Percentiles rank a stretch among this genome's conserved stretches.
phyloP scores from a whole-genome alignment of 2,888 invertebrate species.

The Pterostichus madidus region DNA sequence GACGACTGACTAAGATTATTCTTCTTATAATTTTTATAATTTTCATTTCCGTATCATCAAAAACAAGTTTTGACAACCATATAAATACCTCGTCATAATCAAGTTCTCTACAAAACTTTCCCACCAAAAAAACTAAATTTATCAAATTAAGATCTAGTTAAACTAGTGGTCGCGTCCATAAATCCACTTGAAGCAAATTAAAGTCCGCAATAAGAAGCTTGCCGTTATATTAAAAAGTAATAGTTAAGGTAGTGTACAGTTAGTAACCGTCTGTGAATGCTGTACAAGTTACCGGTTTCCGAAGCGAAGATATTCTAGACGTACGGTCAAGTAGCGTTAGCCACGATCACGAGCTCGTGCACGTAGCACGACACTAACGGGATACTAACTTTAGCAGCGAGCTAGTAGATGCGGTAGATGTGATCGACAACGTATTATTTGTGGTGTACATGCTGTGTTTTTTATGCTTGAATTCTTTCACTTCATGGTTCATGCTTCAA shows the following conservation, averaged over 20 bases:
- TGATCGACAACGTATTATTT: slow-evolving; percentile 12
- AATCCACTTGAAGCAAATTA: background rate
- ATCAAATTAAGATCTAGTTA: background rate
- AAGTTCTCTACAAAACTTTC: background rate
- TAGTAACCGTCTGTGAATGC: slow-evolving; percentile 22
- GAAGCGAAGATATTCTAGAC: slow-evolving; percentile 8
- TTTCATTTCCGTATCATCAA: no score
- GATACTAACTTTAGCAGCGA: slow-evolving; percentile 2
- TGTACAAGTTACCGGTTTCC: slow-evolving; percentile 5
- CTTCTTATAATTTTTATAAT: no score
- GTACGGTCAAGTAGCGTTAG: slow-evolving; percentile 28
- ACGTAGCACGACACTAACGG: slow-evolving; percentile 6
- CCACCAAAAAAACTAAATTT: background rate
- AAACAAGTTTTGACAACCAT: no score
- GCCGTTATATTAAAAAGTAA: slow-evolving; percentile 41
- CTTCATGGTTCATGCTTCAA: background rate
- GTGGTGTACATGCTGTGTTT: background rate
- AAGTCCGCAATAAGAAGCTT: slow-evolving; percentile 13
- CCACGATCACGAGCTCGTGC: slow-evolving; percentile 3
- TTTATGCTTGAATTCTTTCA: slow-evolving; percentile 8
- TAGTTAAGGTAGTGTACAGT: slow-evolving; percentile 23
- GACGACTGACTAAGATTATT: no score
- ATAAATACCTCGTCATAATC: no score
- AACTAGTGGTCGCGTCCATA: background rate
- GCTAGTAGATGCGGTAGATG: background rate